phyloP scores from a whole-genome alignment of 2,797 vertebrate genomes.

The Enteromius thamalakanensis region DNA sequence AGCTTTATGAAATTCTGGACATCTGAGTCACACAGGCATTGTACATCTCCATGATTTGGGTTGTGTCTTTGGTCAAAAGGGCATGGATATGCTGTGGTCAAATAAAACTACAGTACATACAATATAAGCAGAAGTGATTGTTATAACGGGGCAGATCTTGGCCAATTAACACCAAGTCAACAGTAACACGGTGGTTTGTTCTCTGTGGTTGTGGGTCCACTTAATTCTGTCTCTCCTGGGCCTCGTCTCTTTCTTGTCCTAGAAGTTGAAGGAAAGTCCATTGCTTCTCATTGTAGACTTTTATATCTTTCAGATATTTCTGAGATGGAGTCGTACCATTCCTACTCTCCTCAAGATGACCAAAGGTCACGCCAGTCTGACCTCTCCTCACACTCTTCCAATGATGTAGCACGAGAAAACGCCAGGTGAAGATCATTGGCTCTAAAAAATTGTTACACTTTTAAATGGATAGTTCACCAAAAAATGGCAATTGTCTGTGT shows the following conservation, averaged over 20 bases:
- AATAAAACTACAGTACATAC: not conserved
- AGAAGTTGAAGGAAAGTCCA: not conserved
- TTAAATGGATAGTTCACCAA: not conserved
- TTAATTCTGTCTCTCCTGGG: slow-evolving; percentile 50
- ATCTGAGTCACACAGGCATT: slow-evolving; percentile 18
- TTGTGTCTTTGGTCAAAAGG: slow-evolving; percentile 2
- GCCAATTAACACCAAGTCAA: slow-evolving; percentile 55
- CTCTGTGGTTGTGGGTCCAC: slow-evolving; percentile 50
- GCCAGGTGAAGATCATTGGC: slow-evolving; percentile 72
- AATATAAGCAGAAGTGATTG: slow-evolving; percentile 1
- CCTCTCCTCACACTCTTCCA: slow-evolving; percentile 89
- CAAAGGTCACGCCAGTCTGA: slow-evolving; percentile 86
- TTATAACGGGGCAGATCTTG: slow-evolving; percentile 63
- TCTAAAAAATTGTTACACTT: not conserved
- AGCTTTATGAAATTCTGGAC: slow-evolving; percentile 31
- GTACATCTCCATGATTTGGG: slow-evolving; percentile 3
- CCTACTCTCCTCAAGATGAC: slow-evolving; percentile 89
- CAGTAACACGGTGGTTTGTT: slow-evolving; percentile 54
- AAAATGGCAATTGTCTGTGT: not conserved
- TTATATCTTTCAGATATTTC: slow-evolving; percentile 83
- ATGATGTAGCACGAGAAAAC: slow-evolving; percentile 84
- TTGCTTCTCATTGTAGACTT: slow-evolving; percentile 25
- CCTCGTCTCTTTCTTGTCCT: slow-evolving; percentile 47
- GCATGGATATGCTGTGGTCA: slow-evolving; percentile 18
- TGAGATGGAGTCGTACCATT: slow-evolving; percentile 93